Evolutionary conservation across 2,888 invertebrate genomes (phyloP).

Genomic region (Philopedon plagiatum): DNA sequence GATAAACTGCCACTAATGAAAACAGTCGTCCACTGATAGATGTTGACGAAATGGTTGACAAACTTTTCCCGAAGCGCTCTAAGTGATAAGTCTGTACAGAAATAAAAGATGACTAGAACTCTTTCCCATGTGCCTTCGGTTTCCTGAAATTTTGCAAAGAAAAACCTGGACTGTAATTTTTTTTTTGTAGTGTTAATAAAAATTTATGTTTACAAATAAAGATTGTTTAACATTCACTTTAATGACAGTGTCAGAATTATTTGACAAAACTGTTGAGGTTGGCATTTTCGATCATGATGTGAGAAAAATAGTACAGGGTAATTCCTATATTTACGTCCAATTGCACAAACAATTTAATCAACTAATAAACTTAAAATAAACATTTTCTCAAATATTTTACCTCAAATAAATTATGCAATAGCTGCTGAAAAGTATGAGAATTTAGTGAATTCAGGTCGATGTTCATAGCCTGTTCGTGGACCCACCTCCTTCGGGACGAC

Average conservation of each 20-base stretch:
- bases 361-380: too few species aligned
- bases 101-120: constrained; percentile 72
- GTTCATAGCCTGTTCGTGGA: constrained; percentile 71
- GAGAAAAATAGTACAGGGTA: too few species aligned
- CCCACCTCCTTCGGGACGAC: constrained; percentile 70
- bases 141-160: constrained; percentile 65
- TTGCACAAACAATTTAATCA: too few species aligned
- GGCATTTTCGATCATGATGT: too few species aligned
- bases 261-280: too few species aligned
- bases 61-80: constrained; percentile 67
- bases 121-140: constrained; percentile 73
- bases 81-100: constrained; percentile 73
- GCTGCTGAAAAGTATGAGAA: constrained; percentile 73
- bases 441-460: constrained; percentile 71
- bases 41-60: constrained; percentile 71
- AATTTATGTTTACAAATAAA: too few species aligned
- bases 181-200: too few species aligned
- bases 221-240: too few species aligned
- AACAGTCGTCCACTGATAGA: constrained; percentile 73
- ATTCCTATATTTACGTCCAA: too few species aligned
- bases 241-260: too few species aligned
- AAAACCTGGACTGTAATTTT: too few species aligned
- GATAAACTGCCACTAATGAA: constrained; percentile 73
- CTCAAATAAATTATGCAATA: constrained; percentile 74
- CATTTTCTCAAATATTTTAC: too few species aligned